Evolutionary conservation across 2,888 invertebrate genomes (phyloP).

Genomic region (Nephrocerus scutellatus): DNA sequence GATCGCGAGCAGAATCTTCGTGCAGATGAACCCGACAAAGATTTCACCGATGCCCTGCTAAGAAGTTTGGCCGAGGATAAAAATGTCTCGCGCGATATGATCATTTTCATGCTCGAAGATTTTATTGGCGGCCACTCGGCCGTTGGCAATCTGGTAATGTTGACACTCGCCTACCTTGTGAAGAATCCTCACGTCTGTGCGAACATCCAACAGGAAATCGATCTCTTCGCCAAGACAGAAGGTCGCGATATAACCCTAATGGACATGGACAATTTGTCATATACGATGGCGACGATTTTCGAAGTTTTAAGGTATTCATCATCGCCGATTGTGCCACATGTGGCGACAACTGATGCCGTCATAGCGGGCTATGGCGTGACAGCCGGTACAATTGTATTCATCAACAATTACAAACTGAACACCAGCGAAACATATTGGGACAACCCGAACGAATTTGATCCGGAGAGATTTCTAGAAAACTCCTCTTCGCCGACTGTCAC

Average conservation of each 20-base stretch:
- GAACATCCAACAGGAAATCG: slow-evolving; percentile 64
- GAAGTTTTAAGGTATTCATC: slow-evolving; percentile 74
- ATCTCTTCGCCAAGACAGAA: slow-evolving; percentile 50
- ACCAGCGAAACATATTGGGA: slow-evolving; percentile 67
- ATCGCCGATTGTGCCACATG: slow-evolving; percentile 86
- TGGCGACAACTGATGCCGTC: slow-evolving; percentile 68
- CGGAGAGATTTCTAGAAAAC: slow-evolving; percentile 63
- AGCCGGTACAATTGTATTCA: slow-evolving; percentile 72
- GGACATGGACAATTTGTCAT: slow-evolving; percentile 64
- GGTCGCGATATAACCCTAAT: slow-evolving; percentile 55
- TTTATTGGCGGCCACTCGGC: slow-evolving; percentile 85
- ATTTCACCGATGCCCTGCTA: slow-evolving; percentile 73
- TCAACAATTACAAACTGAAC: slow-evolving; percentile 78
- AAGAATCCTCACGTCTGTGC: slow-evolving; percentile 59
- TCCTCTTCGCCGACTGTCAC: slow-evolving; percentile 3
- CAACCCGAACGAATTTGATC: slow-evolving; percentile 64
- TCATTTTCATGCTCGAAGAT: slow-evolving; percentile 77
- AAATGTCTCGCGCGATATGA: slow-evolving; percentile 65
- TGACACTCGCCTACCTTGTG: slow-evolving; percentile 63
- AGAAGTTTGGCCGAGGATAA: slow-evolving; percentile 59
- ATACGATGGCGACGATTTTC: slow-evolving; percentile 72
- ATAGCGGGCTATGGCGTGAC: slow-evolving; percentile 66
- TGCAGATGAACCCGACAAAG: slow-evolving; percentile 57
- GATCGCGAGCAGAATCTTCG: slow-evolving; percentile 47
- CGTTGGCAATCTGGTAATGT: slow-evolving; percentile 75